A percentile compares a stretch with the other conserved stretches of the same genome.
phyloP scores from a whole-genome alignment of 1,140 invertebrate genomes.

The Aphelinus atriplicis region DNA sequence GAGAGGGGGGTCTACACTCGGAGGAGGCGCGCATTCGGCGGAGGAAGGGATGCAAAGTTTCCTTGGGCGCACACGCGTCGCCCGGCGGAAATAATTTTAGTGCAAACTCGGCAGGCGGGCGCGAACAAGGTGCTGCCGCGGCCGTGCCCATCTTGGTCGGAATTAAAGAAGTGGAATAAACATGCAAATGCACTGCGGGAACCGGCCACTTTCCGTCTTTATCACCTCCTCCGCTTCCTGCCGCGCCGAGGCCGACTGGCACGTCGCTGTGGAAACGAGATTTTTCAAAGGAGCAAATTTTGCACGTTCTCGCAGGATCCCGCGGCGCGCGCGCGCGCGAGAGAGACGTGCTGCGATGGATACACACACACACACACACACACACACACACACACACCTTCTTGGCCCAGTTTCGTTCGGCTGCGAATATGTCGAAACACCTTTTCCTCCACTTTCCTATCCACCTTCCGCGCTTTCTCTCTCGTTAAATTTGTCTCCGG shows the following conservation, averaged over 20 bases:
- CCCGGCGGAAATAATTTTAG: constrained; percentile 20
- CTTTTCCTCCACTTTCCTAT: background rate
- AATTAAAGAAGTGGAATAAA: constrained; percentile 55
- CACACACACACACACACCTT: background rate
- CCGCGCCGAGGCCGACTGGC: background rate
- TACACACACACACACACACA: background rate
- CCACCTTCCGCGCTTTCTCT: background rate
- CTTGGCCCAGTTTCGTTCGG: constrained; percentile 12
- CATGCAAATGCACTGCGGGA: constrained; percentile 49
- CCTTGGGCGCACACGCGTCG: constrained; percentile 15
- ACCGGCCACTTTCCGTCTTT: constrained; percentile 52
- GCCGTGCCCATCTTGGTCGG: background rate
- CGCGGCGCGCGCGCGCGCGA: constrained; percentile 2
- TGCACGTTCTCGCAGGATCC: background rate
- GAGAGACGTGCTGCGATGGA: too few relatives aligned
- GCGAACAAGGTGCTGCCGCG: background rate
- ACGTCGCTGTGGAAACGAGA: background rate
- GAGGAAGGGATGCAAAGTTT: constrained; percentile 6
- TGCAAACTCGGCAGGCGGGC: constrained; percentile 3
- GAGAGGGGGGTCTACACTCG: background rate
- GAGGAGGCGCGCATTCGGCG: background rate
- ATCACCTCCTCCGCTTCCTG: constrained; percentile 43
- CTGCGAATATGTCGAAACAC: constrained; percentile 6
- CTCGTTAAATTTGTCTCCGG: background rate
- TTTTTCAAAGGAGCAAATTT: constrained; percentile 5